A percentile compares a stretch with the other conserved stretches of the same genome.
phyloP scores from a whole-genome alignment of 2,888 invertebrate species.

The Eueremaeus valkanovi region DNA sequence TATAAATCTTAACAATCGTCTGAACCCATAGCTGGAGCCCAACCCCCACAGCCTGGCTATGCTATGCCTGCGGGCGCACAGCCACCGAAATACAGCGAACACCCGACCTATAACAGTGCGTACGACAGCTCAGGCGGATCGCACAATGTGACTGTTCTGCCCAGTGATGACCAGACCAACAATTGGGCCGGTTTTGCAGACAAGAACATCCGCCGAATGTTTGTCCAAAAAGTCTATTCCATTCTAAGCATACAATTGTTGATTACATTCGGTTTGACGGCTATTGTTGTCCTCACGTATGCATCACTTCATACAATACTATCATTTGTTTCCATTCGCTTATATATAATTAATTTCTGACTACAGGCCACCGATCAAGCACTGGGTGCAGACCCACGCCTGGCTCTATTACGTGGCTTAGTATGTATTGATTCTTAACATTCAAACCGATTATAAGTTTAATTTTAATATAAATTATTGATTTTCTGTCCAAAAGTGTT shows the following conservation, averaged over 20 bases:
- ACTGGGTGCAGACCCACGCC: neutral
- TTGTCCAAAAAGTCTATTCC: conserved; percentile 45
- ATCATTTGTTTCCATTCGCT: no score
- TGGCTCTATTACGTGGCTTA: conserved; percentile 10
- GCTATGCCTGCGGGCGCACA: neutral
- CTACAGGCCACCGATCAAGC: conserved; percentile 5
- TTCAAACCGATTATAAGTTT: neutral
- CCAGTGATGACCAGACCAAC: conserved; percentile 1
- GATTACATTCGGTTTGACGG: conserved; percentile 6
- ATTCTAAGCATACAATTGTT: conserved; percentile 37
- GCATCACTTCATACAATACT: neutral
- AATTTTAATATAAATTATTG: no score
- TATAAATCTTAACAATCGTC: neutral
- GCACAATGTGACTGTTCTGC: neutral
- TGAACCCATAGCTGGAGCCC: neutral
- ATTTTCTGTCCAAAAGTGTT: conserved; percentile 1
- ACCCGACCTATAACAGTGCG: neutral
- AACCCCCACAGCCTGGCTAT: neutral
- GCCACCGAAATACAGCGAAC: neutral
- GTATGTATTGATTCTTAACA: neutral
- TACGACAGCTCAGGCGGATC: neutral
- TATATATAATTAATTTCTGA: no score
- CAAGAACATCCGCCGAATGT: conserved; percentile 44
- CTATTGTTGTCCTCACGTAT: conserved; percentile 24
- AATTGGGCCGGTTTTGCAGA: conserved; percentile 44